Conservation (phyloP, 2,113 vertebrate species). For the Gambusia affinis region DNA sequence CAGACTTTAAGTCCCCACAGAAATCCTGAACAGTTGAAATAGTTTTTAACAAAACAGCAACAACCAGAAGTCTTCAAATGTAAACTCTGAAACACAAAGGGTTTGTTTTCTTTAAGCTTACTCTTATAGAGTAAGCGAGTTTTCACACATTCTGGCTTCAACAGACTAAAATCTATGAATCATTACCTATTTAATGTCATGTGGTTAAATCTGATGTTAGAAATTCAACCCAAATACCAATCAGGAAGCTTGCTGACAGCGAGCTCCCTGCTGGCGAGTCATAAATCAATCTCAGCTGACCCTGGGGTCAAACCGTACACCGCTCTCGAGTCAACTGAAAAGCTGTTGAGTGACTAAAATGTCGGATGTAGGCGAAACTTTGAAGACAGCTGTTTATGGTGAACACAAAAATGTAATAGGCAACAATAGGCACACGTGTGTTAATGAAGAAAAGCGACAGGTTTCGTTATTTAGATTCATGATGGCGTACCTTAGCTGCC, state of each 20-base stretch:
- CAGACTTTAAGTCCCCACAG: too few relatives aligned
- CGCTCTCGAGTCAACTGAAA: background rate
- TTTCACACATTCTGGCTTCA: background rate
- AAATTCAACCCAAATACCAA: background rate
- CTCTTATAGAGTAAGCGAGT: background rate
- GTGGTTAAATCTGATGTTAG: background rate
- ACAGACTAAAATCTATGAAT: background rate
- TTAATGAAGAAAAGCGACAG: background rate
- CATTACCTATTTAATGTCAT: background rate
- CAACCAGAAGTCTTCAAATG: too few relatives aligned
- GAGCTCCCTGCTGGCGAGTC: background rate
- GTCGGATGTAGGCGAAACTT: background rate
- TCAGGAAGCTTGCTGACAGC: background rate
- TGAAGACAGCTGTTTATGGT: background rate
- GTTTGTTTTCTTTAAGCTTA: background rate
- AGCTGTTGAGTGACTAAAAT: background rate
- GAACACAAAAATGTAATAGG: background rate
- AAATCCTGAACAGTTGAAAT: too few relatives aligned
- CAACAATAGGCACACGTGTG: background rate
- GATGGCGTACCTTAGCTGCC: constrained; percentile 89
- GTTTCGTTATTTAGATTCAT: background rate
- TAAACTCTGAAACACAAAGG: background rate
- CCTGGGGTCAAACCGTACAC: background rate
- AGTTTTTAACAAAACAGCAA: too few relatives aligned
- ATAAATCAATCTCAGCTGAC: background rate